Evolutionary conservation across 2,888 invertebrate species (phyloP), one percentile per base, ranked within the genome.

Genomic region (Onchidella celtica): DNA sequence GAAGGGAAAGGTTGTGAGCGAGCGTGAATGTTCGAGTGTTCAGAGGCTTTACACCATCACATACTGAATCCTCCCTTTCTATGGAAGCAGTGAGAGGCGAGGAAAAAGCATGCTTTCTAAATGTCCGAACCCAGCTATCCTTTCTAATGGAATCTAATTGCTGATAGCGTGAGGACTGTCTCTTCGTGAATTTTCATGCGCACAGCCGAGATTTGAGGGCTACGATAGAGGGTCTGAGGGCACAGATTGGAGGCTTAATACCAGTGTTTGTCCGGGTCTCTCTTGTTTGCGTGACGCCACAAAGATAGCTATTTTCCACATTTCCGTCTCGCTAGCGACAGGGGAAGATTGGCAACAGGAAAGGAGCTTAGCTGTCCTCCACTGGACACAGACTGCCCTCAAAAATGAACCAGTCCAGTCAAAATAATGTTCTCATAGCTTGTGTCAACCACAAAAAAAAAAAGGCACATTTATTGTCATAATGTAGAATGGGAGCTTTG

Each of bases 141-240:
- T 24, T 34, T 66, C 70, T 78, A 78, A 78, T 78, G 78, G 78
- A 78, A 78, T 78, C 70, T 78, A 70, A 78, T 78, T 78, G 61
- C 61, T 61, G 29, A 24, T 59, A 40, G 61, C 78, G 36, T 38
- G 36, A 40, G 59, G 27, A 47, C 24, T 59, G 65, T 69, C 61
- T n/a, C 55, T 70, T 57, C 34, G 21, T 70, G 78, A 61, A 61
- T 61, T 36, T 61, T 70, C 78, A 70, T 70, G 69, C 61, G 17
- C 78, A 40, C 69, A 78, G 11, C 73, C 65, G 38, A 77, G 40
- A 77, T 66, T 72, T 29, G 65, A 29, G 36, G 38, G 59, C 34
- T 59, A 29, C 14, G 27, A 17, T 68, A 24, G 27, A 6, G 32
- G 27, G n/a, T 27, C 38, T 32, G 61, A 75, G 40, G 47, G 55